phyloP scores from a whole-genome alignment of 2,797 vertebrate genomes.

The Coluber constrictor region DNA sequence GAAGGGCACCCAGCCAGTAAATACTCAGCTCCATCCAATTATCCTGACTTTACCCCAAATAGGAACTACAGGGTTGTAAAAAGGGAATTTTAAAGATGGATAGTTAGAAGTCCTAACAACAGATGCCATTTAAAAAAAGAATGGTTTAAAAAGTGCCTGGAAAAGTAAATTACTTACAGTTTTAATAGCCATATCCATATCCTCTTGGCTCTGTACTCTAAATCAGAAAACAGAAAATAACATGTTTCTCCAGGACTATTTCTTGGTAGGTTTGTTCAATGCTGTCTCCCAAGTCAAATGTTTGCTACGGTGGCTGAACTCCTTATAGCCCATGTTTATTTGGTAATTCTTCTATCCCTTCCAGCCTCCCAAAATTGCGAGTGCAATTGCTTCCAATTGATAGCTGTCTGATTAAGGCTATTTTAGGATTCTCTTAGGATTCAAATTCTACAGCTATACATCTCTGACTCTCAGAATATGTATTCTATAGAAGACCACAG shows the following conservation, averaged over 20 bases:
- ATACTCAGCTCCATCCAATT: background rate
- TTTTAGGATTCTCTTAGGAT: background rate
- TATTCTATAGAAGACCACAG: background rate
- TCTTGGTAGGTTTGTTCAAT: background rate
- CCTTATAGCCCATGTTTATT: conserved; percentile 2
- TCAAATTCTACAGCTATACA: background rate
- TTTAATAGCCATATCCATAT: background rate
- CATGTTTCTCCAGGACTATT: background rate
- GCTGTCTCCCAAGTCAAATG: background rate
- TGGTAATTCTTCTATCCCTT: conserved; percentile 42
- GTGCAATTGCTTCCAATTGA: too few relatives aligned
- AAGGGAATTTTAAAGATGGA: background rate
- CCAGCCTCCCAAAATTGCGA: background rate
- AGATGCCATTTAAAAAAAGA: background rate
- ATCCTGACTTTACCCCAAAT: background rate
- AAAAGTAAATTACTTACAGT: background rate
- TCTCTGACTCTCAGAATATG: background rate
- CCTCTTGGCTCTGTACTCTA: background rate
- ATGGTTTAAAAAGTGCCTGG: background rate
- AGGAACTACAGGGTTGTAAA: background rate
- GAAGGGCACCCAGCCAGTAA: background rate
- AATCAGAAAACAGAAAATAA: background rate
- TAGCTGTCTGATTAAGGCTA: background rate
- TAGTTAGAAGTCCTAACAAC: background rate
- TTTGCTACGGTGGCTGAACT: conserved; percentile 51